Evolutionary conservation across 2,113 vertebrate species (phyloP).

Genomic region (Willisornis vidua): DNA sequence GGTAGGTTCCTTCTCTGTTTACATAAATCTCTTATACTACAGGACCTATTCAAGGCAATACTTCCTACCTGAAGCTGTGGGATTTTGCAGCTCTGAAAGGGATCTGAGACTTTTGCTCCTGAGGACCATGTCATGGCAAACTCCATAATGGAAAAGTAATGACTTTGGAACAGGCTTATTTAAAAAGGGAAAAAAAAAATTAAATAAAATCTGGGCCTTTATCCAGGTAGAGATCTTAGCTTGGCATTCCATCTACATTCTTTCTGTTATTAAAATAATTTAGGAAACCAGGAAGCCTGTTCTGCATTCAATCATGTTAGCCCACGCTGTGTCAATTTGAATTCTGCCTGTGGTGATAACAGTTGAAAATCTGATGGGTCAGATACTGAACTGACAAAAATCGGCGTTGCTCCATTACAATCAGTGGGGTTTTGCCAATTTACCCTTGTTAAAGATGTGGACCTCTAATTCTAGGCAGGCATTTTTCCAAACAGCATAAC

Average conservation of each 20-base stretch:
- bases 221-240: constrained; percentile 74
- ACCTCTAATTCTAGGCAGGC: constrained; percentile 50
- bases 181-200: constrained; percentile 3
- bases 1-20: neutral
- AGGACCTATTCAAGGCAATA: neutral
- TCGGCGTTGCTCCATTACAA: constrained; percentile 21
- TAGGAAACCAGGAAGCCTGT: constrained; percentile 63
- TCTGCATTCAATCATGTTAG: constrained; percentile 66
- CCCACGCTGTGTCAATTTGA: constrained; percentile 68
- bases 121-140: neutral
- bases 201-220: constrained; percentile 64
- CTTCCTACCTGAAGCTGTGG: neutral
- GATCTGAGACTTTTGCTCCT: neutral
- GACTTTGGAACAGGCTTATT: constrained; percentile 38
- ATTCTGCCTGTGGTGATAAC: constrained; percentile 71
- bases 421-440: constrained; percentile 48
- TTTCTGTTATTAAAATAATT: constrained; percentile 79
- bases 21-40: neutral
- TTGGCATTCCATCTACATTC: constrained; percentile 74
- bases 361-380: constrained; percentile 68
- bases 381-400: constrained; percentile 54
- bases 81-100: neutral
- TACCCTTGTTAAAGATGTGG: constrained; percentile 45
- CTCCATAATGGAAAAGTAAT: constrained; percentile 32
- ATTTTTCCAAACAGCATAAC: constrained; percentile 57